Base-by-base conservation (phyloP, 2,888 invertebrate species). In the Aphodius sticticus region DNA sequence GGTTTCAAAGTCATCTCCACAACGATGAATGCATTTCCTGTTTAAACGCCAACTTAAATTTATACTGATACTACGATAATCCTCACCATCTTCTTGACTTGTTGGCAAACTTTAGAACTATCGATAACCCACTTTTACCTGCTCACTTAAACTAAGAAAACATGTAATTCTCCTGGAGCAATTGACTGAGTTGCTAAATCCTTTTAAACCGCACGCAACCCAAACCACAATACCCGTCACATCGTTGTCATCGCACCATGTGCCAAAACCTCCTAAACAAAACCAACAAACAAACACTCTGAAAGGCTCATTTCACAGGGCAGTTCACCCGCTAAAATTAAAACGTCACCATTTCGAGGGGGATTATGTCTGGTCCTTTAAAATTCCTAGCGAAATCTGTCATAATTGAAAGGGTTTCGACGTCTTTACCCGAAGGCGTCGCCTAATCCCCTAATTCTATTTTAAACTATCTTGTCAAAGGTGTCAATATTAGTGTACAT, bases 401-500 rank as follows among this genome's bases (percentile, higher is more conserved):
- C 53, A 53, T 53, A 53, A 53, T 53, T 53, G 53, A 53, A 53
- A 53, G 53, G 53, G 53, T 53, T 53, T 53, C 53, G 12, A 53
- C 53, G 26, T 26, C 26, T 26, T 26, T 26, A 26, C 53, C 53
- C 53, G 53, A 26, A 26, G 53, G 53, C 9, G 9, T 9, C 53
- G 12, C 53, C 12, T 53, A 53, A 53, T 53, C 53, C 53, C 12
- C 9, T 26, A 26, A 26, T 26, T 53, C 53, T 53, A 53, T 53
- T 53, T 53, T 53, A 53, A 53, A 53, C 53, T 53, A 53, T 53
- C 53, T 53, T 53, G 53, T 53, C 53, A 53, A 12, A 53, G 53
- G 53, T 53, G 53, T 53, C 53, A 53, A 53, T 53, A 53, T 53
- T 53, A 53, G 53, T 53, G 53, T 53, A 53, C 53, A 53, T 53